Evolutionary conservation across 2,113 vertebrate species (phyloP).

Genomic region (Phaethornis superciliosus): DNA sequence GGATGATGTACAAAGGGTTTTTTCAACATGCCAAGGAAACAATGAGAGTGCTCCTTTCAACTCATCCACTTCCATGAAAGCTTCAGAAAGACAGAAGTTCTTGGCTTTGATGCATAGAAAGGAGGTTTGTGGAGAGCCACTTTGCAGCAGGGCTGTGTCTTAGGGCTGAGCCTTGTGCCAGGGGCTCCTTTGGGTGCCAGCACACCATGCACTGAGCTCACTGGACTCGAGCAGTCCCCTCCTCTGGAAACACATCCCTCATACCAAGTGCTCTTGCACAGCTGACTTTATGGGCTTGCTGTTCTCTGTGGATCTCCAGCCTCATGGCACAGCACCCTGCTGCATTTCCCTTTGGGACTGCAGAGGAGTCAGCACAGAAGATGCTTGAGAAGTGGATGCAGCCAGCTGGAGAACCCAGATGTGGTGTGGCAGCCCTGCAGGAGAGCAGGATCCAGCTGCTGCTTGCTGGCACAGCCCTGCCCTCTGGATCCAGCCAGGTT

Average conservation of each 20-base stretch:
- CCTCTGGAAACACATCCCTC: neutral
- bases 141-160: neutral
- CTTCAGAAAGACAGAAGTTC: neutral
- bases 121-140: neutral
- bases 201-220: neutral
- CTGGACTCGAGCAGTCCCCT: neutral
- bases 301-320: neutral
- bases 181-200: neutral
- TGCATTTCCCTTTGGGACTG: neutral
- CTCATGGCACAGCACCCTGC: neutral
- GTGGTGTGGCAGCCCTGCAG: accelerated
- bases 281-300: neutral
- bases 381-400: neutral
- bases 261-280: neutral
- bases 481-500: neutral
- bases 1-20: neutral
- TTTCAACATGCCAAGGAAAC: neutral
- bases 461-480: neutral
- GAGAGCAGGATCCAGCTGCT: neutral
- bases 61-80: neutral
- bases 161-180: neutral
- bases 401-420: neutral
- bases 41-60: neutral
- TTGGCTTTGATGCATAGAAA: neutral
- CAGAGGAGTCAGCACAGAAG: neutral